phyloP scores from a whole-genome alignment of 2,113 vertebrate genomes.

The Mastomys natalensis region DNA sequence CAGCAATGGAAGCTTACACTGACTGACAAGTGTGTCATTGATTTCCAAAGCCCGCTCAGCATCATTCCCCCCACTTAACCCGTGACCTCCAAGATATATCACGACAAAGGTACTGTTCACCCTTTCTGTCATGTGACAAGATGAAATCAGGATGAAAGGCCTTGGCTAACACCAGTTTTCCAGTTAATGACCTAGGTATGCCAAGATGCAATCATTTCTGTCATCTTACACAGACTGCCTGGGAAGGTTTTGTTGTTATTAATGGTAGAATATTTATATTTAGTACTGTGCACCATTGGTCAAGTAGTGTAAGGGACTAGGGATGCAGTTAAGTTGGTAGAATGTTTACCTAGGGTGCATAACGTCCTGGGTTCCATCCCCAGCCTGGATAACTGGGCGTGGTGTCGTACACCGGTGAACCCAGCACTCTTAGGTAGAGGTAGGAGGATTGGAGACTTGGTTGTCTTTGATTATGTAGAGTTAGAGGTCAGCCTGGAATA shows the following conservation, averaged over 20 bases:
- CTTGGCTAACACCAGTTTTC: not conserved
- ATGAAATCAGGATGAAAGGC: not conserved
- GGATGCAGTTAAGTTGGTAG: not conserved
- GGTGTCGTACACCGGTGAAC: not conserved
- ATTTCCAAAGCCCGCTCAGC: not conserved
- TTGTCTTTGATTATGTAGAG: not conserved
- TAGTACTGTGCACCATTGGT: not conserved
- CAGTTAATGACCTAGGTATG: not conserved
- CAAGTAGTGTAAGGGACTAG: not conserved
- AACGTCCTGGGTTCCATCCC: not conserved
- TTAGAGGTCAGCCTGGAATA: not conserved
- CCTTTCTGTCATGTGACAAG: not conserved
- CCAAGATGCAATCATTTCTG: not conserved
- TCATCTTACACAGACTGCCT: not conserved
- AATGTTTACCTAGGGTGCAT: not conserved
- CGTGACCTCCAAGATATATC: not conserved
- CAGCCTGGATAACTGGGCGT: not conserved
- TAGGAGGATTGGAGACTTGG: not conserved
- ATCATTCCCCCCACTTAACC: not conserved
- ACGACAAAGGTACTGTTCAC: not conserved
- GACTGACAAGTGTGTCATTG: not conserved
- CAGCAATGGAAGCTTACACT: not conserved
- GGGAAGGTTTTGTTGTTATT: not conserved
- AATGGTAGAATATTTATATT: not conserved
- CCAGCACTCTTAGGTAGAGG: no score